phyloP scores from a whole-genome alignment of 2,797 vertebrate genomes.

The Odontamblyopus lacepedii region DNA sequence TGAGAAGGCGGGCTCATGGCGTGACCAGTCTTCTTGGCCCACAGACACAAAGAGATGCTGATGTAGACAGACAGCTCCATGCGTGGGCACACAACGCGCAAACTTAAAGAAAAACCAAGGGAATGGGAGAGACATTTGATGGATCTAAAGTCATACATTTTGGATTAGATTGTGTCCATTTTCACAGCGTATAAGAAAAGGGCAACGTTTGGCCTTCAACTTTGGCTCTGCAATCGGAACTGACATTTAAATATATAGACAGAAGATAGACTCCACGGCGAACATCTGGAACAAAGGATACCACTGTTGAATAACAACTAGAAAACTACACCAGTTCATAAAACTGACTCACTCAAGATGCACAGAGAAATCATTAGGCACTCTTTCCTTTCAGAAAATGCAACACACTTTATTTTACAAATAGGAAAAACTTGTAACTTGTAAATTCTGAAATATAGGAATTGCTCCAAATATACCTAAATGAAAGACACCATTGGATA shows the following conservation, averaged over 20 bases:
- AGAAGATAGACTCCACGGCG: conserved; percentile 40
- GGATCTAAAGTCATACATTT: conserved; percentile 6
- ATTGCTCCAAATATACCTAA: neutral
- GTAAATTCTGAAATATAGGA: neutral
- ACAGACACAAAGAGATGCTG: conserved; percentile 42
- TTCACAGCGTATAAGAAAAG: conserved; percentile 52
- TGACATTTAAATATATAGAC: conserved; percentile 68
- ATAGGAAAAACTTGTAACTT: neutral
- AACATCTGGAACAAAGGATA: conserved; percentile 51
- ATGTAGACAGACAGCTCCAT: conserved; percentile 43
- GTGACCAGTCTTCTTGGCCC: conserved; percentile 24
- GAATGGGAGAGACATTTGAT: conserved; percentile 16
- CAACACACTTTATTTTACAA: neutral
- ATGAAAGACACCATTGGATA: neutral
- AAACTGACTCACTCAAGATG: conserved; percentile 1
- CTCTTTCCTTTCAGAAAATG: no score
- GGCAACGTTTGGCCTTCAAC: conserved; percentile 60
- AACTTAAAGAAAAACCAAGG: conserved; percentile 10
- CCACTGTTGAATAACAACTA: conserved; percentile 45
- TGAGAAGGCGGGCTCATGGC: conserved; percentile 34
- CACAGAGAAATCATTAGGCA: no score
- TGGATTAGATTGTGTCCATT: conserved; percentile 44
- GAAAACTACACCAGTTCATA: conserved; percentile 6
- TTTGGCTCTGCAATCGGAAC: conserved; percentile 51
- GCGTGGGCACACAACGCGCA: conserved; percentile 21